These are phyloP conservation scores for Decapterus maruadsi DNA, from an alignment of 2,797 vertebrate species.

Conservation along the genomic window DNA sequence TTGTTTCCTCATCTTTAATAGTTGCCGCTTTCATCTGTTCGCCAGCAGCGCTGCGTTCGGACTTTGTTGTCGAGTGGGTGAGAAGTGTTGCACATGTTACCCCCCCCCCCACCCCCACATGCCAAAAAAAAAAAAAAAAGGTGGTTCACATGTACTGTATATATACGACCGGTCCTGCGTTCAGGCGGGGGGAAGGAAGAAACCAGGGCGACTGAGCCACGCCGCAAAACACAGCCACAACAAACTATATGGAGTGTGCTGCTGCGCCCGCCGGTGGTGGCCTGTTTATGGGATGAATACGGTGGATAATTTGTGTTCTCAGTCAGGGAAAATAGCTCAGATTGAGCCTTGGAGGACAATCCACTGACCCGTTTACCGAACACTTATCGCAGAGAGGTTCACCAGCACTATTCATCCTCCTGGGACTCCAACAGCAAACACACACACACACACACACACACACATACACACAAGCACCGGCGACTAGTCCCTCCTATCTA, in stretches of 20 bases:
- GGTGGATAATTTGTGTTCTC: slow-evolving; percentile 80
- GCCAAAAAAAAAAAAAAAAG: neutral
- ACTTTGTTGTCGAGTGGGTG: slow-evolving; percentile 45
- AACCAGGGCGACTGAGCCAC: slow-evolving; percentile 48
- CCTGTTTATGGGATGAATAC: slow-evolving; percentile 79
- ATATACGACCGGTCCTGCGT: slow-evolving; percentile 15
- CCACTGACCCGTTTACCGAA: slow-evolving; percentile 80
- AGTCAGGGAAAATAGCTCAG: slow-evolving; percentile 80
- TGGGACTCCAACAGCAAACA: slow-evolving; percentile 64
- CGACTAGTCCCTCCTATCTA: slow-evolving; percentile 64
- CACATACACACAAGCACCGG: slow-evolving; percentile 27
- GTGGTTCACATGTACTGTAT: slow-evolving; percentile 40
- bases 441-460: neutral
- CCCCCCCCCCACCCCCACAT: slow-evolving; percentile 12
- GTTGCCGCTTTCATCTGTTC: slow-evolving; percentile 47
- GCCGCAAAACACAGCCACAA: slow-evolving; percentile 53
- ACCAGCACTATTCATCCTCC: slow-evolving; percentile 73
- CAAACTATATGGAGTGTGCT: slow-evolving; percentile 62
- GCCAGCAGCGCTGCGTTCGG: slow-evolving; percentile 20
- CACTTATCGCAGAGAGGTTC: slow-evolving; percentile 83
- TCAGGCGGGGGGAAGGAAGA: slow-evolving; percentile 36
- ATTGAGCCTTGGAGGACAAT: slow-evolving; percentile 79
- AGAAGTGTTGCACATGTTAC: slow-evolving; percentile 49
- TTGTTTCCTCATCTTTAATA: slow-evolving; percentile 59
- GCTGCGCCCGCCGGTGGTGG: slow-evolving; percentile 58